Evolutionary conservation across 2,113 vertebrate genomes (phyloP).

Genomic region (Scytalopus superciliaris): DNA sequence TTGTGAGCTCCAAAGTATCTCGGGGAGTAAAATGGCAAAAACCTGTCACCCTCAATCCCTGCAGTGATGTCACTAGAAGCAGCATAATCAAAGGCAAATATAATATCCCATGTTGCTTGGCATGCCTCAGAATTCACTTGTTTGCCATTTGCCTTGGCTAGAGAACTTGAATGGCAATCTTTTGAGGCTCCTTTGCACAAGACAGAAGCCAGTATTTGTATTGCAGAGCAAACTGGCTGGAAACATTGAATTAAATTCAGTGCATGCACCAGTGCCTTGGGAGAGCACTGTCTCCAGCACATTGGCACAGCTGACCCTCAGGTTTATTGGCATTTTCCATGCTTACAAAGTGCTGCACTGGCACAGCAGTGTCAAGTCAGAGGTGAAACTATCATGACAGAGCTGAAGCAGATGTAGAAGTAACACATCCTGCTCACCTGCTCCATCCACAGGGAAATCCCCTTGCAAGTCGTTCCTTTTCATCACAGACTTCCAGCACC

Average conservation of each 20-base stretch:
- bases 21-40: not conserved
- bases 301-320: not conserved
- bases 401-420: not conserved
- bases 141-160: not conserved
- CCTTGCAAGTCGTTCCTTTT: not conserved
- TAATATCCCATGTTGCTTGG: not conserved
- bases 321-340: no score
- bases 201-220: not conserved
- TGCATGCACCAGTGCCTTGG: not conserved
- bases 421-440: not conserved
- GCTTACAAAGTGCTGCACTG: not conserved
- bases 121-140: not conserved
- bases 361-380: not conserved
- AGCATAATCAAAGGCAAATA: not conserved
- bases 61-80: not conserved
- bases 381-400: not conserved
- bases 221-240: not conserved
- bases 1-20: not conserved
- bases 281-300: not conserved
- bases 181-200: not conserved
- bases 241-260: not conserved
- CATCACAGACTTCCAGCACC: not conserved
- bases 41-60: not conserved
- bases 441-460: not conserved
- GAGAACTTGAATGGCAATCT: not conserved